phyloP scores from a whole-genome alignment of 2,797 vertebrate species.

The Thaleichthys pacificus region DNA sequence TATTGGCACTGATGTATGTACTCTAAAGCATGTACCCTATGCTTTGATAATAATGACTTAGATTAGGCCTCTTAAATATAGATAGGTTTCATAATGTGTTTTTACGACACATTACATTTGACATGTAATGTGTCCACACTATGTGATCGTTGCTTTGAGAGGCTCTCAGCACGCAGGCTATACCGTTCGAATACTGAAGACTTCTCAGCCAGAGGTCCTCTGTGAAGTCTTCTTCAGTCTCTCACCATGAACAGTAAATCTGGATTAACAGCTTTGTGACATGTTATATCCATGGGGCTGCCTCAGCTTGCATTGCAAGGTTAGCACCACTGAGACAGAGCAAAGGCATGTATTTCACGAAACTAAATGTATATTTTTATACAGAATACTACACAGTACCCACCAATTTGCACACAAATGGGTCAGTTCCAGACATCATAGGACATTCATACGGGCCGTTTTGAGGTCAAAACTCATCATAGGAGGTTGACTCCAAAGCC shows the following conservation, averaged over 20 bases:
- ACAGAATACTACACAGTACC: too few species aligned
- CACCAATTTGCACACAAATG: too few species aligned
- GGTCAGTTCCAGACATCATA: too few species aligned
- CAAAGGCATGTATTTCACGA: slow-evolving; percentile 27
- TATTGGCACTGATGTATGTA: not conserved
- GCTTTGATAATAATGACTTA: not conserved
- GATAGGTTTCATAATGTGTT: not conserved
- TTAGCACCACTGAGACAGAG: slow-evolving; percentile 34
- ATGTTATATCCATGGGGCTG: slow-evolving; percentile 41
- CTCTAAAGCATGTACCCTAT: not conserved
- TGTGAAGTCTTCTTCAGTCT: slow-evolving; percentile 29
- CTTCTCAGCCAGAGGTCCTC: slow-evolving; percentile 31
- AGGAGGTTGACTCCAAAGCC: not conserved
- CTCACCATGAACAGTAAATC: slow-evolving; percentile 44
- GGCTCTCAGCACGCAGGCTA: slow-evolving; percentile 21
- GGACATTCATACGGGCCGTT: too few species aligned
- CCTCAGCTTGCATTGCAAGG: slow-evolving; percentile 22
- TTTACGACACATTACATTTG: not conserved
- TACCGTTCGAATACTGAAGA: slow-evolving; percentile 33
- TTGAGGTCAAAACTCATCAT: slow-evolving; percentile 10
- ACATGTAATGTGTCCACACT: slow-evolving; percentile 12
- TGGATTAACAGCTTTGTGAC: slow-evolving; percentile 59
- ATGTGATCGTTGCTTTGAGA: slow-evolving; percentile 26
- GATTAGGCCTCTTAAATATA: not conserved
- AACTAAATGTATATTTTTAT: too few species aligned